Conservation (phyloP, 2,797 vertebrate genomes). For the Poeciliopsis paucimaculata region DNA sequence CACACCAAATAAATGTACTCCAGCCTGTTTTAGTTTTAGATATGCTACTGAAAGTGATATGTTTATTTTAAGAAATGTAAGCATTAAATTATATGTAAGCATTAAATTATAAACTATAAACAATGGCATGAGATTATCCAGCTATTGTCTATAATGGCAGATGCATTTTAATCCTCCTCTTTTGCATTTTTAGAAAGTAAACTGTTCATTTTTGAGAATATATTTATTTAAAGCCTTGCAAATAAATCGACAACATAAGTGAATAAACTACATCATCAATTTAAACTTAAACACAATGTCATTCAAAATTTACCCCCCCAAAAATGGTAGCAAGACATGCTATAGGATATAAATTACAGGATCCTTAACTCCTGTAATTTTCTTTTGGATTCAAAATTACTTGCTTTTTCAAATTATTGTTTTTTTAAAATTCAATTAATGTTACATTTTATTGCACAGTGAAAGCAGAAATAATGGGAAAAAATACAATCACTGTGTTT, state of each 20-base stretch:
- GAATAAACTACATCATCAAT: too few relatives aligned
- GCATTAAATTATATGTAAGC: too few relatives aligned
- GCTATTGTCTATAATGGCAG: background rate
- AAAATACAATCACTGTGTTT: background rate
- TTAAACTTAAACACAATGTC: too few relatives aligned
- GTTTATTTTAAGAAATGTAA: too few relatives aligned
- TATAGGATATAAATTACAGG: background rate
- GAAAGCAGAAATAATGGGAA: background rate
- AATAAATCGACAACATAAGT: background rate
- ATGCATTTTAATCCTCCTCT: background rate
- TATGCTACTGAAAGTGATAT: background rate
- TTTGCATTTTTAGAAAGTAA: background rate
- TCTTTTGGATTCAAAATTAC: background rate
- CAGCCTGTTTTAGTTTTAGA: background rate
- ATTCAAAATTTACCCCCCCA: background rate
- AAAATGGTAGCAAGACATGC: background rate
- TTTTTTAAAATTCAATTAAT: background rate
- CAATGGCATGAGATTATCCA: background rate
- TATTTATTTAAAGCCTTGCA: constrained; percentile 23
- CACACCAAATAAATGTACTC: background rate
- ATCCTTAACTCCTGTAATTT: background rate
- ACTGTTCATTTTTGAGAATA: constrained; percentile 4
- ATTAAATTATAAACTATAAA: background rate
- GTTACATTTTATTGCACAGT: background rate
- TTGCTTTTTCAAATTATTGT: background rate